Evolutionary conservation across 2,113 vertebrate genomes (phyloP), one percentile per base, ranked within the genome.

Genomic region (Anser cygnoides): DNA sequence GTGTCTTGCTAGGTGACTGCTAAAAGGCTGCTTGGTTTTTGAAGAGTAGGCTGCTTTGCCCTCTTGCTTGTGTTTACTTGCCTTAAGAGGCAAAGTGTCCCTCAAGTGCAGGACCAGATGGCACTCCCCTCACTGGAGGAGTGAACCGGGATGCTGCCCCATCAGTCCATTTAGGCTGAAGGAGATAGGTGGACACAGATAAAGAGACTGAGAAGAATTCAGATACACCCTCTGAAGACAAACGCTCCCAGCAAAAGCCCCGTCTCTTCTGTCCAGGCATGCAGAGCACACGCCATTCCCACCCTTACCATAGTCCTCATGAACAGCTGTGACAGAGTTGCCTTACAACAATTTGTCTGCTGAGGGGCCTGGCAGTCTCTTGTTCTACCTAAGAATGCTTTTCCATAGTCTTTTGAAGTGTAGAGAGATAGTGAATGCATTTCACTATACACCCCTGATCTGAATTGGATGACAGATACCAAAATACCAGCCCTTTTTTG

Each of bases 121-220:
- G 55, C 44, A 49, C 26, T 67, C 10, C 18, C 7, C 4, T 46
- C 55, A 12, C 46, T 41, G 72, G 28, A 74, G 41, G n/a, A 71
- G 28, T 14, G 55, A 86, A 39, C 28, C 13, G 49, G 41, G 13
- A 9, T 70, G 41, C 29, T 66, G 12, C 21, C 17, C 26, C 1
- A 0, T 19, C 1, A 0, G 72, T 21, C 17, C 11, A 5, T 10
- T 5, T 71, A 55, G 2, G 3, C 3, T 74, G 67, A 70, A 65
- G 57, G 35, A 67, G 44, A n/a, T 44, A 3, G 2, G 4, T 1
- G 2, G 61, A 54, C 59, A 61, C 55, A 55, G 70, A 67, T 33
- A 46, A 11, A 8, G 41, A 77, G 31, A 29, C 21, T 37, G 52
- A n/a, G 44, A 57, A 89, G 22, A 85, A 73, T 55, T 84, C 31